These are phyloP conservation scores for Metallyticus violacea DNA, from an alignment of 2,888 invertebrate genomes.

Conservation along the genomic window DNA sequence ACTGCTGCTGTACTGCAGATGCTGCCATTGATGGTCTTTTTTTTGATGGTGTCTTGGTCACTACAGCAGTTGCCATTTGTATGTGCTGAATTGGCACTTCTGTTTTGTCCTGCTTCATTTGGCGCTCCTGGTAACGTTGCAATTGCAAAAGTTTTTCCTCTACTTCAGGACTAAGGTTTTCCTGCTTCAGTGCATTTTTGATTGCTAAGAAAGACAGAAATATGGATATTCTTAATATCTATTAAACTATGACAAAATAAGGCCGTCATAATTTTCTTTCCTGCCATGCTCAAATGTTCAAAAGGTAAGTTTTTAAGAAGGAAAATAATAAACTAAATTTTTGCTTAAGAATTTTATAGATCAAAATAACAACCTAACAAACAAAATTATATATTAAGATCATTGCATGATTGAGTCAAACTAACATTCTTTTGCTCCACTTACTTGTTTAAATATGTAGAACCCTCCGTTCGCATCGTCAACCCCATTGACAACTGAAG, in stretches of 20 bases:
- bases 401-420: too few relatives aligned
- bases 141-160: constrained; percentile 87
- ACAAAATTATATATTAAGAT: too few relatives aligned
- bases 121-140: constrained; percentile 80
- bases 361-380: too few relatives aligned
- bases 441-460: too few relatives aligned
- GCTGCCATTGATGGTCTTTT: constrained; percentile 40
- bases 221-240: constrained; percentile 1
- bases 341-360: too few relatives aligned
- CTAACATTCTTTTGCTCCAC: too few relatives aligned
- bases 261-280: too few relatives aligned
- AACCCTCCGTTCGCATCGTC: too few relatives aligned
- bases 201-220: constrained; percentile 61
- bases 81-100: background rate
- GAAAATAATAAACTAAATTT: too few relatives aligned
- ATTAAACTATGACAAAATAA: constrained; percentile 20
- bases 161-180: constrained; percentile 87
- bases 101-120: constrained; percentile 60
- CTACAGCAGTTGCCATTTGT: background rate
- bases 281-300: too few relatives aligned
- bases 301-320: too few relatives aligned
- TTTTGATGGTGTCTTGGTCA: constrained; percentile 36
- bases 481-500: too few relatives aligned
- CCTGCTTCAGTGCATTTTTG: constrained; percentile 86
- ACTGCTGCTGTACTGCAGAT: background rate